phyloP scores from a whole-genome alignment of 2,888 invertebrate genomes.

The Dicycla oo region DNA sequence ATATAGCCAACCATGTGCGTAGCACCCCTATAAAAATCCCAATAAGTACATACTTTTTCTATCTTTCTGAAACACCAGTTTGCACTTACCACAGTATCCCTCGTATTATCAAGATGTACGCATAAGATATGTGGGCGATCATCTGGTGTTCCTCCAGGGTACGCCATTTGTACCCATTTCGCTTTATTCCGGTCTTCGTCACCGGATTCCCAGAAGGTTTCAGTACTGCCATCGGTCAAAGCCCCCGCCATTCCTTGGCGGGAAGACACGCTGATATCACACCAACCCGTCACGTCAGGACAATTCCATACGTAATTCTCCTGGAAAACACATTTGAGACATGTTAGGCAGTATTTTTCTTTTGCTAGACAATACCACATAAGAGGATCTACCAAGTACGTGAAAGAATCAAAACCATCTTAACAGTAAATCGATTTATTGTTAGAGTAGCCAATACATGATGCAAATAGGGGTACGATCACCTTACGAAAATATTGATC shows the following conservation, averaged over 20 bases:
- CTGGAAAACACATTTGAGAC: slow-evolving; percentile 59
- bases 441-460: neutral
- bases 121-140: slow-evolving; percentile 94
- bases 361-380: neutral
- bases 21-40: neutral
- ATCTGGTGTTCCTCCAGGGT: slow-evolving; percentile 81
- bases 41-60: neutral
- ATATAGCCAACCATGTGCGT: too few species aligned
- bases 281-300: slow-evolving; percentile 93
- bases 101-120: slow-evolving; percentile 98
- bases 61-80: neutral
- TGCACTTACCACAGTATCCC: slow-evolving; percentile 94
- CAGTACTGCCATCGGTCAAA: slow-evolving; percentile 97
- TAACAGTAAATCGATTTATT: neutral
- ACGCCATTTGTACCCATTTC: slow-evolving; percentile 93
- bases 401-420: neutral
- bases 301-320: slow-evolving; percentile 92
- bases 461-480: neutral
- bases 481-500: neutral
- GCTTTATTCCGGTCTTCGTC: slow-evolving; percentile 98
- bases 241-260: slow-evolving; percentile 98
- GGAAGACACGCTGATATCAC: slow-evolving; percentile 97
- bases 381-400: neutral
- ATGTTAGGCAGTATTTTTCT: neutral
- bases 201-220: slow-evolving; percentile 99